Conservation (phyloP, 2,888 invertebrate species). For the Rhogogaster chlorosoma region DNA sequence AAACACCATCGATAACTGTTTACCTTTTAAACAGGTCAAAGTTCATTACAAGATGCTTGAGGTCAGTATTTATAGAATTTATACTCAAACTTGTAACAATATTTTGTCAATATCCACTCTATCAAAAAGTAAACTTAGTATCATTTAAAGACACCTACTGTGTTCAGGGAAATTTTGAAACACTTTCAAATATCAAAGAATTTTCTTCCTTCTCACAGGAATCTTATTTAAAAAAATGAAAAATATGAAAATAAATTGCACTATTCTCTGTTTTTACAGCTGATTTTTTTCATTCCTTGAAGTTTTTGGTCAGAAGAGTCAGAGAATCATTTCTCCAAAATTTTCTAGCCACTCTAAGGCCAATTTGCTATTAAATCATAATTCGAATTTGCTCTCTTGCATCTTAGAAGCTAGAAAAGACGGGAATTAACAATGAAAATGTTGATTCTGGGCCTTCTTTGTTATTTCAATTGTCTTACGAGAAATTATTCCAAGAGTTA, state of each 20-base stretch:
- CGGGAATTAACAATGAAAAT: not conserved
- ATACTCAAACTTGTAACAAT: not conserved
- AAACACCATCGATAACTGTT: constrained; percentile 67
- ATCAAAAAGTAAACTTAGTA: not conserved
- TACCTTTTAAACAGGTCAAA: constrained; percentile 72
- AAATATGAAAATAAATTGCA: too few species aligned
- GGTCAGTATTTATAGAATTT: constrained; percentile 65
- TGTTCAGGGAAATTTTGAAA: too few species aligned
- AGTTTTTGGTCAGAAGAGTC: not conserved
- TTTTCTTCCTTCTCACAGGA: too few species aligned
- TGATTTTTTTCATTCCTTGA: too few species aligned
- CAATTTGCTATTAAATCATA: too few species aligned
- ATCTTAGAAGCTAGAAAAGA: not conserved
- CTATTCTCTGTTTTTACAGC: too few species aligned
- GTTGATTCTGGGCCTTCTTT: not conserved
- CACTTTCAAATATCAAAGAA: too few species aligned
- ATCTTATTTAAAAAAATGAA: too few species aligned
- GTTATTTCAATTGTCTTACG: not conserved
- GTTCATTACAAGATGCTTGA: constrained; percentile 80
- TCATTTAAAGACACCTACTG: too few species aligned
- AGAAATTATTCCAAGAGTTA: not conserved
- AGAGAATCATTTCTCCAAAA: not conserved
- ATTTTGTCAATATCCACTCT: not conserved
- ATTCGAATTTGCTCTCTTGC: not conserved
- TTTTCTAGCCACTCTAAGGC: not conserved